phyloP scores from a whole-genome alignment of 2,888 invertebrate genomes.

The Vandiemenella viatica region DNA sequence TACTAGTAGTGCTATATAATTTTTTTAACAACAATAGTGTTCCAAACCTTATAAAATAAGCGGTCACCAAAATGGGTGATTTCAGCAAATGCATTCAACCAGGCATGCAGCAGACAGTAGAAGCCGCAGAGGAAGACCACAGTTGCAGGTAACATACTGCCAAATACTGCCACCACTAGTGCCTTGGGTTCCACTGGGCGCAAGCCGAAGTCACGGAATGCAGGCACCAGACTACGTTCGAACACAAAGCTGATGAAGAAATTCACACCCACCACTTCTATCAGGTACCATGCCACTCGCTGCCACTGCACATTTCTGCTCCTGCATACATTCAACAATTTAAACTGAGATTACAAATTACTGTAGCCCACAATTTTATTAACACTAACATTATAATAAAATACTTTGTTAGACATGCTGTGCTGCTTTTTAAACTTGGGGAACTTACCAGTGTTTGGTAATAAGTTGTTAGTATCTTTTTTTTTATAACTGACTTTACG shows the following conservation, averaged over 20 bases:
- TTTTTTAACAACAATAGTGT: background rate
- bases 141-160: conserved; percentile 58
- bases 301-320: conserved; percentile 59
- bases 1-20: too few relatives aligned
- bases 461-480: too few relatives aligned
- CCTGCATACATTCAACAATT: conserved; percentile 31
- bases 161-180: conserved; percentile 39
- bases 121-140: conserved; percentile 59
- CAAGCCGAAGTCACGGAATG: conserved; percentile 46
- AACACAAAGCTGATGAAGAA: conserved; percentile 69
- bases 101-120: conserved; percentile 77
- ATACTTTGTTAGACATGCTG: too few relatives aligned
- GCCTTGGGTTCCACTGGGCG: conserved; percentile 24
- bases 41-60: conserved; percentile 53
- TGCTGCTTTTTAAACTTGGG: too few relatives aligned
- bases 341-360: background rate
- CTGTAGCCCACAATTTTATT: too few relatives aligned
- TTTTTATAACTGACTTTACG: too few relatives aligned
- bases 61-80: conserved; percentile 75
- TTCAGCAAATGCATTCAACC: conserved; percentile 86
- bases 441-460: too few relatives aligned
- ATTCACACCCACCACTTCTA: conserved; percentile 64
- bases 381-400: too few relatives aligned
- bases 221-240: conserved; percentile 57
- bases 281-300: conserved; percentile 48